phyloP scores from a whole-genome alignment of 2,888 invertebrate genomes.

The Eristalinus sepulchralis region DNA sequence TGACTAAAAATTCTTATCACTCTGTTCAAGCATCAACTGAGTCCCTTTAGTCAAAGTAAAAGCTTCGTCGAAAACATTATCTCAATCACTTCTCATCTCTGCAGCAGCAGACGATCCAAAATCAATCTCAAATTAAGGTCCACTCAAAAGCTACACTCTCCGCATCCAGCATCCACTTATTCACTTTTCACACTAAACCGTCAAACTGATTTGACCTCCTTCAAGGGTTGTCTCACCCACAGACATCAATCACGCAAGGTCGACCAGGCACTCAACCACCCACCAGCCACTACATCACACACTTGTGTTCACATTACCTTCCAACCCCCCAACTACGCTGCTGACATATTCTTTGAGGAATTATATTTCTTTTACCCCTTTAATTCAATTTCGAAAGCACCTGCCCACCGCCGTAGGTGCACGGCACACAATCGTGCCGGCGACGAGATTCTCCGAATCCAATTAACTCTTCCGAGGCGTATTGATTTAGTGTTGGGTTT shows the following conservation, averaged over 20 bases:
- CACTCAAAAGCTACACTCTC: too few species aligned
- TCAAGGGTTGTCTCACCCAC: neutral
- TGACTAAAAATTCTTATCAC: too few species aligned
- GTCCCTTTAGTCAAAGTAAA: too few species aligned
- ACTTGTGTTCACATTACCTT: neutral
- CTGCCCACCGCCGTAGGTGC: neutral
- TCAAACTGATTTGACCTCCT: neutral
- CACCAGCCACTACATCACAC: neutral
- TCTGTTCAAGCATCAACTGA: too few species aligned
- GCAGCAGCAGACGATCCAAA: too few species aligned
- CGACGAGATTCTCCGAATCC: constrained; percentile 9
- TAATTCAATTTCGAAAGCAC: constrained; percentile 25
- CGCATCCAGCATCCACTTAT: too few species aligned
- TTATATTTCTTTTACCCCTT: constrained; percentile 8
- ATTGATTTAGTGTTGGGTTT: constrained; percentile 35
- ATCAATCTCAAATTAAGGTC: too few species aligned
- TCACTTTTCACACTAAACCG: too few species aligned
- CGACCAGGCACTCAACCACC: neutral
- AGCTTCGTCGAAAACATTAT: too few species aligned
- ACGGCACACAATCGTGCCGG: neutral
- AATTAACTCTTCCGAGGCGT: constrained; percentile 16
- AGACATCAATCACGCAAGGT: too few species aligned
- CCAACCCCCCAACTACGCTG: neutral
- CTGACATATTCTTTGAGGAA: neutral
- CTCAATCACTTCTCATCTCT: too few species aligned